These are phyloP conservation scores for Aphelinus certus DNA, from an alignment of 1,140 invertebrate species.

Conservation along the genomic window DNA sequence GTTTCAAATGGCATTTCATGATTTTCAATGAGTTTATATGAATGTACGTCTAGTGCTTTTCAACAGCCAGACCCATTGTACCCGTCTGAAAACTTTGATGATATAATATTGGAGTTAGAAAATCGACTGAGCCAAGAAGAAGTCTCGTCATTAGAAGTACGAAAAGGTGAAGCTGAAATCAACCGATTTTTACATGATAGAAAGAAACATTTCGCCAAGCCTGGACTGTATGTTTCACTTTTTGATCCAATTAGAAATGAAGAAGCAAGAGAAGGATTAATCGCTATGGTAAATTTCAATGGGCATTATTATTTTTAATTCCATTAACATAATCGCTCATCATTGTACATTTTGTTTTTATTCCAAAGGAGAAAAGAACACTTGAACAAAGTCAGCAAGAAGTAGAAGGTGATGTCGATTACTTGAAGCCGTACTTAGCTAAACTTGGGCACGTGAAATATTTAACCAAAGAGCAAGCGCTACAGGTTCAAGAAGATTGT, in stretches of 20 bases:
- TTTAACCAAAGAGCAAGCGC: constrained; percentile 58
- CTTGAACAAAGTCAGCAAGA: constrained; percentile 53
- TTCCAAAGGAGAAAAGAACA: too few relatives aligned
- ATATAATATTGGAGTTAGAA: constrained; percentile 68
- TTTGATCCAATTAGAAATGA: constrained; percentile 70
- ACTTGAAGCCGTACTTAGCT: constrained; percentile 69
- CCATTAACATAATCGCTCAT: neutral
- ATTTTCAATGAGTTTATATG: neutral
- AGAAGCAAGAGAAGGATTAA: constrained; percentile 59
- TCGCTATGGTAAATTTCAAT: constrained; percentile 50
- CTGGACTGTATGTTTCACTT: constrained; percentile 63
- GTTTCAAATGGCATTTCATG: constrained; percentile 4
- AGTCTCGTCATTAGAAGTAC: constrained; percentile 56
- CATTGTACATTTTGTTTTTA: too few relatives aligned
- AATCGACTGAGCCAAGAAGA: constrained; percentile 67
- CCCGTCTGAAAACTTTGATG: constrained; percentile 70
- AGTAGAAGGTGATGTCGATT: constrained; percentile 62
- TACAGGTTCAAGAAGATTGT: constrained; percentile 62
- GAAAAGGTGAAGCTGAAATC: constrained; percentile 66
- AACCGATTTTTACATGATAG: constrained; percentile 61
- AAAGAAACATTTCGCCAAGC: constrained; percentile 59
- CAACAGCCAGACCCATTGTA: constrained; percentile 71
- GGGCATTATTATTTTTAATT: too few relatives aligned
- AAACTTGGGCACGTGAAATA: constrained; percentile 59
- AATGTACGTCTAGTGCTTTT: neutral